These are phyloP conservation scores for Andrena chrysosceles DNA, from an alignment of 2,888 invertebrate genomes.

Conservation along the genomic window DNA sequence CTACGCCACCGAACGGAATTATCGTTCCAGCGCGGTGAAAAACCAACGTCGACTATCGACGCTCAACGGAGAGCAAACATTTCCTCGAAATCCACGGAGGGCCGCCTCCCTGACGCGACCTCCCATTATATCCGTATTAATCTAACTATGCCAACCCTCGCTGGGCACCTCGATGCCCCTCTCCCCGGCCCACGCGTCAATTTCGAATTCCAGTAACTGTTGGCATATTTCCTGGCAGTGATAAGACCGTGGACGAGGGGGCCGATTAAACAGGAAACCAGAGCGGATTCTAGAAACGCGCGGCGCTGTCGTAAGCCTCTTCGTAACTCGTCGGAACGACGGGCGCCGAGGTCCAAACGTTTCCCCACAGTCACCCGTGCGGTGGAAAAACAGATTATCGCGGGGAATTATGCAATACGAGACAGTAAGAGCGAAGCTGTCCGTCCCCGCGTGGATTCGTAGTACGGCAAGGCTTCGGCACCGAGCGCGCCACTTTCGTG, in stretches of 20 bases:
- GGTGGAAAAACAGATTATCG: constrained; percentile 4
- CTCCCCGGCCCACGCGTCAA: constrained; percentile 38
- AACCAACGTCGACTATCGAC: neutral
- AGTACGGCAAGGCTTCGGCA: too few relatives aligned
- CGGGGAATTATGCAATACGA: neutral
- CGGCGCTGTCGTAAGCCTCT: neutral
- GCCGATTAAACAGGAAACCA: constrained; percentile 44
- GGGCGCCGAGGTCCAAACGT: constrained; percentile 1
- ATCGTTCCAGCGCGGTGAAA: neutral
- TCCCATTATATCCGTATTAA: constrained; percentile 51
- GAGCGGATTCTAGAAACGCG: constrained; percentile 20
- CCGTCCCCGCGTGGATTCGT: neutral
- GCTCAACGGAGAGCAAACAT: constrained; percentile 27
- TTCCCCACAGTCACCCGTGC: constrained; percentile 2
- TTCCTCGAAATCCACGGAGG: constrained; percentile 53
- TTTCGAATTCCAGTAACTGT: constrained; percentile 61
- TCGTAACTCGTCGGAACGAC: neutral
- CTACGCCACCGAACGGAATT: neutral
- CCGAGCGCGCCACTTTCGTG: too few relatives aligned
- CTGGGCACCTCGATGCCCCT: constrained; percentile 41
- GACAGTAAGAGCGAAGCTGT: neutral
- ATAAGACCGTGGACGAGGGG: constrained; percentile 46
- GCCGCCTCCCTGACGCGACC: neutral
- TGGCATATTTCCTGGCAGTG: constrained; percentile 45
- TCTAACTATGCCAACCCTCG: constrained; percentile 50